Evolutionary conservation across 2,113 vertebrate genomes (phyloP), one percentile per base, ranked within the genome.

Genomic region (Sinocyclocheilus anophthalmus): DNA sequence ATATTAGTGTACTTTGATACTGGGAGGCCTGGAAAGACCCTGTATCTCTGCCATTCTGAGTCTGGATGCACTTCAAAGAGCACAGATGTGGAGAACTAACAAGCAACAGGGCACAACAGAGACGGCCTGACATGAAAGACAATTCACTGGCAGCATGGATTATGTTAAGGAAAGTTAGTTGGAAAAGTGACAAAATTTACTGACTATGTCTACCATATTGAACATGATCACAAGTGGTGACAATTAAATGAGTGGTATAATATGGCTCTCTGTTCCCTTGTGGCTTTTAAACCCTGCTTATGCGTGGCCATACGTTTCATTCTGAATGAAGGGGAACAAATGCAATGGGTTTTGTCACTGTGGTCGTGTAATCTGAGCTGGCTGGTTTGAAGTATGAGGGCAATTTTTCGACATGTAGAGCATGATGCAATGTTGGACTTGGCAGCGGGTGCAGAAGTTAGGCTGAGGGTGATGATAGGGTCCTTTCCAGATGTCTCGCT

Each of bases 371-470:
- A 87, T 63, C 45, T 20, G 33, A 88, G 78, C 37, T 5, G 42
- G 10, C 8, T 55, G 65, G 24, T 63, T 79, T 83, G 63, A 85
- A 73, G 67, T 79, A 73, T 73, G 84, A 37, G 73, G 65, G 48
- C 63, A 26, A 30, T 81, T 76, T 76, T 82, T 85, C 16, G 26
- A 57, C 78, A 72, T 77, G 70, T 81, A 69, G 57, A 61, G 45
- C 86, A 86, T 82, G 63, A 85, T 80, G 87, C 85, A 84, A 85
- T 90, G 86, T 89, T 89, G 83, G 48, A 75, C 59, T 89, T 91
- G 90, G 87, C 89, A 88, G 53, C 24, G 81, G 83, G 37, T 39
- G 42, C 22, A 33, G 70, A 83, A 61, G 13, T 55, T 18, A 22
- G n/a, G 5, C 79, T 0, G 61, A 77, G 61, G 61, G 79, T 86